Evolutionary conservation across 2,888 invertebrate genomes (phyloP), one percentile per base, ranked within the genome.

Genomic region (Bellardia bayeri): DNA sequence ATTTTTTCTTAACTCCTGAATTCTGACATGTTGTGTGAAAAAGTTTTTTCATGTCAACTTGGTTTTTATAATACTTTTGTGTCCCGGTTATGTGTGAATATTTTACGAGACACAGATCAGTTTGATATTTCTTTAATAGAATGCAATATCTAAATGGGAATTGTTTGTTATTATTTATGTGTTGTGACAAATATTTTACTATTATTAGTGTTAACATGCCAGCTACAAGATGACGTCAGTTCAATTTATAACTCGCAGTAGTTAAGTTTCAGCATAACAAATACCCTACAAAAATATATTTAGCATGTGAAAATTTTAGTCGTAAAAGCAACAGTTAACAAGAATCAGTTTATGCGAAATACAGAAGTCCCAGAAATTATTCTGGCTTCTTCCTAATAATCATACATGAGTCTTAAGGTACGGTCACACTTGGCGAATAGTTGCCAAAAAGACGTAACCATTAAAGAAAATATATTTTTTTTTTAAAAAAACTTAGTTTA

Each of bases 161-260:
- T 45, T 69, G 49, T 69, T 69, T 58, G 30, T 74, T 61, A 30
- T 58, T 74, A 45, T 58, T 74, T 74, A 74, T 69, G 33, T 13
- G 30, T 5, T 45, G 30, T 56, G 58, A 45, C 58, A 74, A 61
- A 45, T 58, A 42, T 74, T 58, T 58, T n/a, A 23, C 49, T 16
- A 14, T 58, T 45, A 58, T 61, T 45, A 14, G 14, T 72, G 74
- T 61, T 61, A 23, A 45, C 30, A 58, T 74, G 45, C 58, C 58
- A 58, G 16, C 45, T 23, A 9, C 7, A 45, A n/a, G 74, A 8
- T 74, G 74, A 14, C n/a, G 58, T 58, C 14, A 58, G 13, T 58
- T 16, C 37, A 16, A 54, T 37, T 56, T 72, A 33, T 33, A 8
- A 9, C 33, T 49, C n/a, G 6, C 9, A 69, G 37, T 33, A 16